Base-by-base conservation (phyloP, 2,888 invertebrate genomes). In the Stramonita haemastoma region DNA sequence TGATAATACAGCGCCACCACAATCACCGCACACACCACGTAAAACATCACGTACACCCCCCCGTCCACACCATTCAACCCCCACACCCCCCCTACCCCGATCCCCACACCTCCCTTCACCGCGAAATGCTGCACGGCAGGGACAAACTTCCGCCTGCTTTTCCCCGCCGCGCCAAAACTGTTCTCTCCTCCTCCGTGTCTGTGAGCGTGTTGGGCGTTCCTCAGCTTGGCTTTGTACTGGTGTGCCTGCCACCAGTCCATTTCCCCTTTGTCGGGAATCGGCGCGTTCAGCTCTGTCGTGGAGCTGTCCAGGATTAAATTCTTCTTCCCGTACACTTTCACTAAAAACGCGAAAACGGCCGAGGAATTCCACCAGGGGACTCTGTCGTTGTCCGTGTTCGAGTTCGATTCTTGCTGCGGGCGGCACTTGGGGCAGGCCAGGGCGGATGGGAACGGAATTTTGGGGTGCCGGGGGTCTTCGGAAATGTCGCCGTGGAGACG, bases 381-480 rank as follows among this genome's bases (percentile, higher is more conserved):
- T 1, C 83, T 70, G 19, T 88, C 87, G n/a, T n/a, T n/a, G n/a
- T n/a, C n/a, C n/a, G n/a, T n/a, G n/a, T n/a, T n/a, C 0, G 32
- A 46, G 2, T 86, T 86, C 11, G 86, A 32, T 46, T 57, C 79
- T 4, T 17, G 66, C 19, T 66, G 4, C 19, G 86, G 87, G 29
- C 92, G 92, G 92, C 96, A 96, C 17, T 91, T 83, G 0, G 97
- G 96, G 96, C 99, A 99, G 90, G 97, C 96, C 6, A 96, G 94
- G 1, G 95, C 94, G 92, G 97, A 93, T 0, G 99, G 99, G 95
- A 98, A 99, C 96, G 98, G 98, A 90, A 97, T 96, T 96, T 99
- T 99, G 0, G 98, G 98, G 96, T 97, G 97, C 89, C 97, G 96
- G 0, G 99, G 98, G 96, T 99, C 99, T 96, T 99, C 99, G 0